Evolutionary conservation across 2,797 vertebrate genomes (phyloP), one percentile per base, ranked within the genome.

Genomic region (Nannoperca australis): DNA sequence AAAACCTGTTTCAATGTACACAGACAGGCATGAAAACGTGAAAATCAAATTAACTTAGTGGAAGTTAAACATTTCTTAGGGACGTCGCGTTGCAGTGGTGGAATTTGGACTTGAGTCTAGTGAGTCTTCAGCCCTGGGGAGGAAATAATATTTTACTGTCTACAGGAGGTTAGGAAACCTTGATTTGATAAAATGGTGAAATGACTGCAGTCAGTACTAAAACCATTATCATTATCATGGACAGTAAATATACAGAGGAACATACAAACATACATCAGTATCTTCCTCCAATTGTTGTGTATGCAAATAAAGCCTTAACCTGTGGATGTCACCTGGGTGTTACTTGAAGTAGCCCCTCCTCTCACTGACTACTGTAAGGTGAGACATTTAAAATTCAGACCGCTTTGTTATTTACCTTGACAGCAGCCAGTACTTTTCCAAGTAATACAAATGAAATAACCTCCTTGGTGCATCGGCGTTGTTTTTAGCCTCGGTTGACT

Each of bases 331-430:
- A 84, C 84, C 81, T 84, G 82, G 58, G 71, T 40, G 87, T 79
- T 53, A 44, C 61, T 63, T n/a, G 8, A 22, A 38, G 49, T 36
- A 38, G 89, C 89, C 62, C 92, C 92, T 84, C 93, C 92, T 64
- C 87, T 63, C 47, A 1, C 36, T 4, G 45, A 47, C 38, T 5
- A 49, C 55, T 82, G 89, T 82, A 89, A 92, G 84, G 72, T 88
- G 89, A 91, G 85, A 78, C 84, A 30, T 30, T 27, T 54, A 70
- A 82, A 71, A 78, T 78, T 78, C 85, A 20, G 73, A 51, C 51
- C 1, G 14, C 85, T 87, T 78, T 88, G 78, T 88, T 87, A 74
- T 90, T 91, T 88, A 84, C 78, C 70, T 78, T 73, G 66, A 79
- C 80, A 74, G 71, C 81, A 81, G 60, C 36, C 54, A 12, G 30